Base-by-base conservation (phyloP, 2,888 invertebrate species). In the Mythimna lalbum region DNA sequence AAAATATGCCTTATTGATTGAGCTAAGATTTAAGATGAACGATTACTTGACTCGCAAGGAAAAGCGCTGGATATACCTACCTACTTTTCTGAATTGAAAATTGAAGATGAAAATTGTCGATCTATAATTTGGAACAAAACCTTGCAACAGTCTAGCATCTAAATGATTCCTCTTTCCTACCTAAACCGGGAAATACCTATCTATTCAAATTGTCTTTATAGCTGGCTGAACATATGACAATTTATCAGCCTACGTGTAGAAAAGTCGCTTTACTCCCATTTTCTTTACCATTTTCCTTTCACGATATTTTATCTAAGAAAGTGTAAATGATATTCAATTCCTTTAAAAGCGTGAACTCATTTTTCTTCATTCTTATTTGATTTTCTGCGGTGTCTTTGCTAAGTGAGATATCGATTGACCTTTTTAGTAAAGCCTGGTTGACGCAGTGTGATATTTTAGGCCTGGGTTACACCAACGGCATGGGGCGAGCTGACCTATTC, bases 341-440 rank as follows among this genome's bases (percentile, higher is more conserved):
- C 27, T 56, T 12, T 68, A 36, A 68, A 76, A 73, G 57, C 69
- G 33, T 7, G 52, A 47, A 68, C 12, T 52, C 17, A 9, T 59
- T 23, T 55, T 67, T 68, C 36, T 59, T 53, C 31, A n/a, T 47
- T 59, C 53, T 67, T 36, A 76, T 73, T 76, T 69, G 27, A 76
- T 73, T 76, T 53, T 49, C 36, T 39, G 27, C 21, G 23, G 27
- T 39, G 36, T 31, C 36, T 50, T 19, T 23, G 59, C n/a, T 73
- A 76, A 56, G 77, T 55, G 60, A 68, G 39, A 1, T 70, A 53
- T 70, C 21, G 59, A 59, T 72, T 75, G 75, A 78, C 78, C 75
- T 78, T 75, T 27, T 78, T 1, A 27, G 31, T 9, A 7, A 36
- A 52, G 59, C 23, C 55, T 21, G 55, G 57, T 60, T 59, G 52